Conservation (phyloP, 1,140 invertebrate species). For the Drosophila ananassae region DNA sequence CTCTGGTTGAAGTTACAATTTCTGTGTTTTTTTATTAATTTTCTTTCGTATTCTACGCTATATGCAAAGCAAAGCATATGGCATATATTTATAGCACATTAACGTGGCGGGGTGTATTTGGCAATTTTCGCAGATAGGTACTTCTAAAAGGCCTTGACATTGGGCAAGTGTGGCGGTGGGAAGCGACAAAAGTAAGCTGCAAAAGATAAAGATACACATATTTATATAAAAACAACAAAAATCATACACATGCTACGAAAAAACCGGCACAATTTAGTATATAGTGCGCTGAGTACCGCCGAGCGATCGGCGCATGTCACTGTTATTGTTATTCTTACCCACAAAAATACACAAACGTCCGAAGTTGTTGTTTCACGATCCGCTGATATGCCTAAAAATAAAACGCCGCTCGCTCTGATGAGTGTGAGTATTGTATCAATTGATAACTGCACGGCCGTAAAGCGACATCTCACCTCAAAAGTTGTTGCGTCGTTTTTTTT, state of each 20-base stretch:
- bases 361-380: constrained; percentile 13
- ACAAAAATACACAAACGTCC: constrained; percentile 22
- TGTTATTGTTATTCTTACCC: constrained; percentile 61
- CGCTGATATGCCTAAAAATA: constrained; percentile 67
- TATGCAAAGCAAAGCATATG: constrained; percentile 11
- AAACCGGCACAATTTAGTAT: constrained; percentile 44
- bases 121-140: constrained; percentile 15
- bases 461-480: constrained; percentile 8
- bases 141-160: constrained; percentile 56
- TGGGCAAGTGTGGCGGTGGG: constrained; percentile 46
- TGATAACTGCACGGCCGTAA: constrained; percentile 52
- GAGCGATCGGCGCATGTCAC: constrained; percentile 40
- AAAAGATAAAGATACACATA: constrained; percentile 29
- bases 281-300: constrained; percentile 18
- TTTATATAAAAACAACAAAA: constrained; percentile 12
- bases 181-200: constrained; percentile 18
- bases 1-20: too few relatives aligned
- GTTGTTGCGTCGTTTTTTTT: constrained; percentile 6
- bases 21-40: too few relatives aligned
- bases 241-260: constrained; percentile 34
- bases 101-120: constrained; percentile 34
- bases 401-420: constrained; percentile 22
- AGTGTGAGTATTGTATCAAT: constrained; percentile 54
- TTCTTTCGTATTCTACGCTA: constrained; percentile 13
- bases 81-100: constrained; percentile 50